Evolutionary conservation across 2,113 vertebrate genomes (phyloP), one percentile per base, ranked within the genome.

Genomic region (Nerophis ophidion): DNA sequence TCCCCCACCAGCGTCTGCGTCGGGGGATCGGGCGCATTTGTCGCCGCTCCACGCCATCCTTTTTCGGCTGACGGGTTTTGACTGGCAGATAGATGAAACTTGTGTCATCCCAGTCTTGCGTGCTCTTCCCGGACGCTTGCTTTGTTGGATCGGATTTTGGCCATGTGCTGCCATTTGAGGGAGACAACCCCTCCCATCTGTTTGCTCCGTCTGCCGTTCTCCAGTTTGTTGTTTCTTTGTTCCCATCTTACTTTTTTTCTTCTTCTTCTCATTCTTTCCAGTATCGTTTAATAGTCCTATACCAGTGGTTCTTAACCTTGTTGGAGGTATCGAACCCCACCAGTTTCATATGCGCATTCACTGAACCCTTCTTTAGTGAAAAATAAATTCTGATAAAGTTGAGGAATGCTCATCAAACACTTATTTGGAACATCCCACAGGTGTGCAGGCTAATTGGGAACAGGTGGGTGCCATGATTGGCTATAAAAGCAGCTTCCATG

Each of bases 1-100:
- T 68, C 56, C 49, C 47, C 56, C 67, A 73, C 77, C 77, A 72
- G 60, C 34, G 48, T 53, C 55, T 50, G 56, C 17, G 26, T 69
- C 40, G 0, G 38, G 79, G 73, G 82, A 80, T 48, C 74, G 81
- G 82, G 77, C 61, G 75, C 14, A 13, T 47, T 13, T 82, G 81
- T 63, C 55, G 46, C 52, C 56, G 70, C 70, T 70, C n/a, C 61
- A 71, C 56, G 82, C 40, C 5, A 44, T 12, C 10, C 4, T 11
- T 12, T 15, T 81, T 68, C 58, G 42, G 76, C 57, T n/a, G 67
- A 64, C 57, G 64, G 48, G 38, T 56, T 79, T 48, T 57, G 49
- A 77, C 58, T 75, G 49, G 38, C 63, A 79, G 71, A 60, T 80
- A 75, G 77, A 79, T 60, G 66, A 68, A 47, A 57, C 40, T 35